Evolutionary conservation across 2,888 invertebrate species (phyloP), one percentile per base, ranked within the genome.

Genomic region (Listrodromus nycthemerus): DNA sequence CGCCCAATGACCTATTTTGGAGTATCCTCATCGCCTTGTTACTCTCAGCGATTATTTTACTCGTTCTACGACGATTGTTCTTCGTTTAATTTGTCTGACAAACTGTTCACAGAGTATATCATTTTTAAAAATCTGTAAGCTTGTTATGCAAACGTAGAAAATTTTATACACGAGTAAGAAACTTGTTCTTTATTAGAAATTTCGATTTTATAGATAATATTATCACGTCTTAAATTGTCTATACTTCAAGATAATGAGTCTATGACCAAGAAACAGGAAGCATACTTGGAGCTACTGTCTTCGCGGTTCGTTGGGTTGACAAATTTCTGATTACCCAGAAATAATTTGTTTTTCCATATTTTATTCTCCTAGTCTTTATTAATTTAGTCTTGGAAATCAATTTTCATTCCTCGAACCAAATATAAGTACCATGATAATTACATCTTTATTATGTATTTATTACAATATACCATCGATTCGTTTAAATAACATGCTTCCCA

Each of bases 1-100:
- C 91, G 89, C 94, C 91, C 76, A 95, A 94, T 83, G 94, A 95
- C 86, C 91, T 93, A 85, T 91, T 94, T 86, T 94, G 95, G 94
- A 94, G 92, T 86, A 92, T 93, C 58, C 91, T 94, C 10, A 94
- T 95, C 78, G 94, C 94, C 90, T 91, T 93, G 10, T 91, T 95
- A 81, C 86, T 94, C 70, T 92, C 92, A 1, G 92, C 94, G 58
- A 95, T 95, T 86, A 92, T 92, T 80, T 87, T 94, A 41, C 91
- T 95, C 52, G 90, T 94, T 80, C 90, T 95, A 58, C 92, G 95
- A 91, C 92, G 95, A 91, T 85, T 94, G 82, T 94, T 95, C 91
- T 93, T 94, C 85, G 89, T 94, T 86, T 94, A 93, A 91, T 73
- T 61, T 74, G 66, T 69, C 8, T 1, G 55, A 79, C 37, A 24